These are phyloP conservation scores for Eufriesea mexicana DNA, from an alignment of 1,140 invertebrate genomes.

Conservation along the genomic window DNA sequence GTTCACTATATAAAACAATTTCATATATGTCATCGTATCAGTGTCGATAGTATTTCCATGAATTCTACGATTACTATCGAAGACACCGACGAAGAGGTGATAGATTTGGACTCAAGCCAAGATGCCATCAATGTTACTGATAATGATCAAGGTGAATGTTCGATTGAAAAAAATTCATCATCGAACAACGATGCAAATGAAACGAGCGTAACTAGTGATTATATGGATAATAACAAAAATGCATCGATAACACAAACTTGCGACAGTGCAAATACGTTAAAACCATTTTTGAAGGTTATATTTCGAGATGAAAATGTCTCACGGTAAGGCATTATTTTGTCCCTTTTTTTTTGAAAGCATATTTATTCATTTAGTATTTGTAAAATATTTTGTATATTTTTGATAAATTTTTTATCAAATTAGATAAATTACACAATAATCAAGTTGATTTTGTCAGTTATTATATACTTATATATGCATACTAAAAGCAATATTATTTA, in stretches of 20 bases:
- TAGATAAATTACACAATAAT: neutral
- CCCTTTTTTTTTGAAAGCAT: neutral
- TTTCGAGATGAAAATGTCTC: conserved; percentile 72
- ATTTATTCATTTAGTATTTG: neutral
- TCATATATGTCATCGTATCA: conserved; percentile 25
- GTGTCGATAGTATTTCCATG: conserved; percentile 31
- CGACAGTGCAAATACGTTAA: neutral
- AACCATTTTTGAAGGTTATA: conserved; percentile 72
- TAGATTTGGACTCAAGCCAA: conserved; percentile 51
- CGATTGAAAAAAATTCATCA: neutral
- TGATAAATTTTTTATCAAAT: neutral
- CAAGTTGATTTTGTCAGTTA: neutral
- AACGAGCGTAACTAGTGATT: neutral
- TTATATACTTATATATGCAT: too few species aligned
- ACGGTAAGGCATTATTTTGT: conserved; percentile 59
- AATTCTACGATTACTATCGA: conserved; percentile 39
- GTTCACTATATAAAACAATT: neutral
- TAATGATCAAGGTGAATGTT: conserved; percentile 3
- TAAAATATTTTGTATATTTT: conserved; percentile 20
- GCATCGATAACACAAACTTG: neutral
- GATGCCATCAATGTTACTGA: conserved; percentile 22
- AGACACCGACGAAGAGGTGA: conserved; percentile 46
- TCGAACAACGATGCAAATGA: neutral
- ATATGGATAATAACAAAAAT: neutral
- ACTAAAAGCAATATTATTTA: neutral